Evolutionary conservation across 2,113 vertebrate species (phyloP).

Genomic region (Proteles cristata): DNA sequence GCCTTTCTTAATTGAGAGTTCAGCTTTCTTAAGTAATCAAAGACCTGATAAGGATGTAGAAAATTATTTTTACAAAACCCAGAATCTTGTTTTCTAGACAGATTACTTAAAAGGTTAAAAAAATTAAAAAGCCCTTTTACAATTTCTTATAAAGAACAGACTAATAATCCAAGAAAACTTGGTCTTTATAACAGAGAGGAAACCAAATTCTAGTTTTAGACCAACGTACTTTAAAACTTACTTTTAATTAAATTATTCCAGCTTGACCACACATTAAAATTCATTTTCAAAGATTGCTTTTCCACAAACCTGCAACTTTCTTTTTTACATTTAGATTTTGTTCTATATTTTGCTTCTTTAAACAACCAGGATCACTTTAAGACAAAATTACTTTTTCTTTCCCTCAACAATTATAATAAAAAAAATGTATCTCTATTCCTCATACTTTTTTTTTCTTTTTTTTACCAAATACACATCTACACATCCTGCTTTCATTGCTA

Average conservation of each 20-base stretch:
- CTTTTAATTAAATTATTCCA: neutral
- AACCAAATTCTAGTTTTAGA: neutral
- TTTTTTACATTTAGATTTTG: neutral
- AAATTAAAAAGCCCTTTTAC: neutral
- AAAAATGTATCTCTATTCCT: neutral
- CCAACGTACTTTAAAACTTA: neutral
- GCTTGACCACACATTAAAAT: neutral
- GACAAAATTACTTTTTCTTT: neutral
- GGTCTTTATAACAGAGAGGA: neutral
- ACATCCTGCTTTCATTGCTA: neutral
- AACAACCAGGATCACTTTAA: neutral
- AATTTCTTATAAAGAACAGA: neutral
- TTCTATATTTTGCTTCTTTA: neutral
- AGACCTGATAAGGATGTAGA: neutral
- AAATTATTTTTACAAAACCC: neutral
- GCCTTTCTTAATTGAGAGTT: neutral
- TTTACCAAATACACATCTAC: neutral
- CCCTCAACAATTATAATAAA: neutral
- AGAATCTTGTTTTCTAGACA: neutral
- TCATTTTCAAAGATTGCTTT: neutral
- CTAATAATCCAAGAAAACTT: neutral
- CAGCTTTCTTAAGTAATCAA: neutral
- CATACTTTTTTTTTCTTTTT: neutral
- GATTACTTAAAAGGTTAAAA: neutral
- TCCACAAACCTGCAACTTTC: neutral